phyloP scores from a whole-genome alignment of 2,797 vertebrate species.

The Acanthiza pusilla region DNA sequence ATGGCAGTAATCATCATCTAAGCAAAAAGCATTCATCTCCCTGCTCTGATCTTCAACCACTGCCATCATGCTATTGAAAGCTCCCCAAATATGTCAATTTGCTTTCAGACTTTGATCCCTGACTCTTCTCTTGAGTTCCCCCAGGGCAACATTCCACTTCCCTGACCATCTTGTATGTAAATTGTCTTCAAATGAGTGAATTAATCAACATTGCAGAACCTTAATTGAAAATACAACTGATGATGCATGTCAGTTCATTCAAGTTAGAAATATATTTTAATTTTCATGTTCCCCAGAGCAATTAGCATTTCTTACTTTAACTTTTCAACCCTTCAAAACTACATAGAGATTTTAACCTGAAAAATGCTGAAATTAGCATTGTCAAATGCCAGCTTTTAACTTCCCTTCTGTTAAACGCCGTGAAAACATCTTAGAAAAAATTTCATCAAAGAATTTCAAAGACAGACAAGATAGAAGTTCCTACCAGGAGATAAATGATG shows the following conservation, averaged over 20 bases:
- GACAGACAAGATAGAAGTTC: background rate
- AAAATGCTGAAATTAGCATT: background rate
- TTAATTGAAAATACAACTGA: conserved; percentile 60
- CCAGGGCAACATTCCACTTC: conserved; percentile 31
- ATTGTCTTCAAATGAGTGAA: conserved; percentile 63
- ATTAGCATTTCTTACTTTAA: background rate
- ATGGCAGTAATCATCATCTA: background rate
- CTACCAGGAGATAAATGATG: background rate
- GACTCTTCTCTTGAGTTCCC: conserved; percentile 9
- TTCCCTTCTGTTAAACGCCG: background rate
- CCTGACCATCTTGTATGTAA: conserved; percentile 45
- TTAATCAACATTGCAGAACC: conserved; percentile 57
- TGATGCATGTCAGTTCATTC: conserved; percentile 48
- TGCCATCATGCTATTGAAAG: background rate
- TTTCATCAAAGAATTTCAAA: background rate
- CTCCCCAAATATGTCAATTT: conserved; percentile 13
- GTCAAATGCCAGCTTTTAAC: background rate
- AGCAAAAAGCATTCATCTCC: background rate
- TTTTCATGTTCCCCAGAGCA: conserved; percentile 29
- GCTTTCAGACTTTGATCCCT: conserved; percentile 34
- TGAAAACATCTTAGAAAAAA: background rate
- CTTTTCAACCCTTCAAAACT: background rate
- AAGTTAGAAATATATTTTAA: conserved; percentile 50
- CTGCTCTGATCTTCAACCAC: conserved; percentile 7
- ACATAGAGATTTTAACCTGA: background rate